Conservation (phyloP, 2,113 vertebrate species). For the Uria lomvia region DNA sequence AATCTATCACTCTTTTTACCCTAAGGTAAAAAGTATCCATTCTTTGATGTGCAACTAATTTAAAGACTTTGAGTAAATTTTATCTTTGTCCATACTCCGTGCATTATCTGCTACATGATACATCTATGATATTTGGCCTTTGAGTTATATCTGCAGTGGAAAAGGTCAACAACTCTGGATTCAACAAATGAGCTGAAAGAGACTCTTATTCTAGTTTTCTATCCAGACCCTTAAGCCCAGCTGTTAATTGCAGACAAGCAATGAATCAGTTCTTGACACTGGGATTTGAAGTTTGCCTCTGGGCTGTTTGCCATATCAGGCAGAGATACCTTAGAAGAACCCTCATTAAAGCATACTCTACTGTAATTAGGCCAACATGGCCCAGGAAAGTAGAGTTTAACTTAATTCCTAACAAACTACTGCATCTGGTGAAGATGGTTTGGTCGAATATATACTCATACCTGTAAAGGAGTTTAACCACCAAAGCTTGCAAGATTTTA, state of each 20-base stretch:
- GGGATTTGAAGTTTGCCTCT: background rate
- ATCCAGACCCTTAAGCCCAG: background rate
- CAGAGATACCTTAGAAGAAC: background rate
- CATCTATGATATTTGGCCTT: background rate
- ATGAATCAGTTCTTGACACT: constrained; percentile 18
- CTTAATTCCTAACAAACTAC: constrained; percentile 24
- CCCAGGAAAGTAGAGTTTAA: background rate
- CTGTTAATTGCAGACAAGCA: constrained; percentile 8
- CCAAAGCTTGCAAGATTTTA: background rate
- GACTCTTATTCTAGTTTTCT: background rate
- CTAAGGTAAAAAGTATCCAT: background rate
- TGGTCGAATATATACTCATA: background rate
- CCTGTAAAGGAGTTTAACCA: background rate
- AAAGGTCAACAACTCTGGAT: background rate
- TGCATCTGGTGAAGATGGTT: background rate
- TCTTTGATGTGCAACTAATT: background rate
- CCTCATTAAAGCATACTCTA: constrained; percentile 18
- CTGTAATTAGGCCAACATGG: background rate
- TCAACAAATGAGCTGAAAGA: background rate
- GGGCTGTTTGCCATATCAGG: constrained; percentile 3
- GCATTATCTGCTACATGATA: background rate
- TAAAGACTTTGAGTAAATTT: background rate
- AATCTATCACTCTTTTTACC: background rate
- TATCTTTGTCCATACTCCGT: background rate
- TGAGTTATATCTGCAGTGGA: background rate